Conservation (phyloP, 1,140 invertebrate species). For the Cydia splendana region DNA sequence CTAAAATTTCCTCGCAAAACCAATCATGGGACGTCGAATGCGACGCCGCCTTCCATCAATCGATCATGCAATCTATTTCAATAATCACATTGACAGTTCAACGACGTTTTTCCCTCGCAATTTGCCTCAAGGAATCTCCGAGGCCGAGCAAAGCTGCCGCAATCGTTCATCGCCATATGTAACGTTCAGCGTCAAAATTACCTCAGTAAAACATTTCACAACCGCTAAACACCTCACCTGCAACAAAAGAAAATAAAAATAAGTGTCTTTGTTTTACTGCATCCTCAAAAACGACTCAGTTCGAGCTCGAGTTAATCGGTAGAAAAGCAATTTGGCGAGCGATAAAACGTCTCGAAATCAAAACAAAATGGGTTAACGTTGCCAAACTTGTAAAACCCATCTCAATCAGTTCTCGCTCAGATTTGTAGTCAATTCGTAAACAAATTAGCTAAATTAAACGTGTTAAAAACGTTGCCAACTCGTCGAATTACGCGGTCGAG, state of each 20-base stretch:
- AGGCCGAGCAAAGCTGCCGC: neutral
- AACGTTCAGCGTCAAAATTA: neutral
- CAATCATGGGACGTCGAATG: neutral
- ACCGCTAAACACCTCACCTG: conserved; percentile 18
- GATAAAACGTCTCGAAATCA: conserved; percentile 8
- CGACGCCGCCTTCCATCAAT: conserved; percentile 14
- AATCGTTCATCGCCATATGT: neutral
- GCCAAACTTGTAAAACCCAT: conserved; percentile 25
- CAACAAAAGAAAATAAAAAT: conserved; percentile 30
- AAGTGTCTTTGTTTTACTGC: conserved; percentile 28
- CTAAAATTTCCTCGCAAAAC: neutral
- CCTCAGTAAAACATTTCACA: conserved; percentile 23
- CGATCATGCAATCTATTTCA: conserved; percentile 19
- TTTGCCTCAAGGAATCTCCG: conserved; percentile 1
- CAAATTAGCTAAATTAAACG: conserved; percentile 27
- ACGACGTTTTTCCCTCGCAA: conserved; percentile 2
- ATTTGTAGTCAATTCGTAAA: conserved; percentile 35
- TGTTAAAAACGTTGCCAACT: conserved; percentile 48
- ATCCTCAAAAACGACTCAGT: conserved; percentile 1
- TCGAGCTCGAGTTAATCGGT: conserved; percentile 15
- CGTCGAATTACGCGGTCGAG: conserved; percentile 53
- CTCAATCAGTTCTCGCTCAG: conserved; percentile 26
- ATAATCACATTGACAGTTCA: conserved; percentile 22
- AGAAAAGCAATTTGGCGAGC: conserved; percentile 26
- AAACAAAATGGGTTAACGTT: conserved; percentile 26